Percentiles rank a stretch among this genome's conserved stretches.
Conservation (phyloP, 2,888 invertebrate species). For the Drosophila macrospina region DNA sequence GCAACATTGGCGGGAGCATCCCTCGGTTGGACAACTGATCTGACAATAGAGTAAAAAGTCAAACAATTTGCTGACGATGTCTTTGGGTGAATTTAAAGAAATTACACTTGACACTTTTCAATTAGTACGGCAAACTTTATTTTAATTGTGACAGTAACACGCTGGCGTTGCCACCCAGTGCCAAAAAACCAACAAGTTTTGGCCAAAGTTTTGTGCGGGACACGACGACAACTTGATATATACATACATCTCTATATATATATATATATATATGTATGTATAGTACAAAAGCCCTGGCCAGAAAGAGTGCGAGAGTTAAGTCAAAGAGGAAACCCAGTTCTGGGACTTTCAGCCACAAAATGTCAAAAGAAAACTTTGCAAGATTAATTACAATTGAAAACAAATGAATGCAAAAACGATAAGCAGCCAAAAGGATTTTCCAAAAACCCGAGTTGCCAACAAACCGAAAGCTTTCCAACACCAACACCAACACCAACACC, state of each 20-base stretch:
- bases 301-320: constrained; percentile 1
- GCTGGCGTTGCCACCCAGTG: constrained; percentile 54
- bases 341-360: constrained; percentile 69
- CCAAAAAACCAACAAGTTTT: constrained; percentile 61
- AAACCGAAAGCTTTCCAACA: constrained; percentile 28
- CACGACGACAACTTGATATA: constrained; percentile 52
- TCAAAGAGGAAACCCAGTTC: constrained; percentile 29
- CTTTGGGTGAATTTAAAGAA: constrained; percentile 70
- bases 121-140: constrained; percentile 78
- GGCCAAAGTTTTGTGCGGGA: constrained; percentile 50
- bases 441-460: constrained; percentile 29
- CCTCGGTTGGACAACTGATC: constrained; percentile 46
- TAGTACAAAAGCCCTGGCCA: constrained; percentile 45
- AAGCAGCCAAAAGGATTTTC: constrained; percentile 79
- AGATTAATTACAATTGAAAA: constrained; percentile 82
- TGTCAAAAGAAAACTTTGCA: constrained; percentile 79
- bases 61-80: constrained; percentile 60
- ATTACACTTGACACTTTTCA: constrained; percentile 80
- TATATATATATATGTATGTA: constrained; percentile 8
- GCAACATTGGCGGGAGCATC: constrained; percentile 3
- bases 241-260: constrained; percentile 2
- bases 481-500: no score
- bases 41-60: constrained; percentile 52
- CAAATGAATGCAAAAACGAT: constrained; percentile 83
- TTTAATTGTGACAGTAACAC: constrained; percentile 83